Conservation (phyloP, 2,113 vertebrate species). For the mouse (Mus musculus) region GRCm39 chr5:103015001-103015500, state of each 20-base stretch:
- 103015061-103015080: slow-evolving; percentile 36
- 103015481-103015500: slow-evolving; percentile 23
- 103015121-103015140: background rate
- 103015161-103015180: background rate
- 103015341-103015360: background rate
- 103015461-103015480: slow-evolving; percentile 1
- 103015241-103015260: background rate
- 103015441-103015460: background rate
- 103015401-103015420: background rate
- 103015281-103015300: background rate
- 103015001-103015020: background rate
- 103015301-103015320: background rate
- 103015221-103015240: background rate
- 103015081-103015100: slow-evolving; percentile 30
- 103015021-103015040: background rate
- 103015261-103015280: background rate
- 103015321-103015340: background rate
- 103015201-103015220: background rate
- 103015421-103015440: background rate
- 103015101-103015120: slow-evolving; percentile 42
- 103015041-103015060: background rate
- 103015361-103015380: background rate
- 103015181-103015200: background rate
- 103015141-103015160: slow-evolving; percentile 19
- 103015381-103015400: background rate